These are phyloP conservation scores for human (Homo sapiens) DNA, from an alignment of 2,113 vertebrate species.

Conservation along the genomic window GRCh38 chr15:39814001-39814500, in stretches of 20 bases:
- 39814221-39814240: not conserved
- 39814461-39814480: not conserved
- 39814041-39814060: not conserved
- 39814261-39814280: not conserved
- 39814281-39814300: not conserved
- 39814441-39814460: not conserved
- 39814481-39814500: not conserved
- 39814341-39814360: not conserved
- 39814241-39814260: not conserved
- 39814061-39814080: not conserved
- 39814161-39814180: not conserved
- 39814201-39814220: not conserved
- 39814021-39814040: not conserved
- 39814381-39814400: not conserved
- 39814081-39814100: not conserved
- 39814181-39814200: not conserved
- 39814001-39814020: not conserved
- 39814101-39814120: not conserved
- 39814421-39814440: not conserved
- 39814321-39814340: not conserved
- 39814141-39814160: not conserved
- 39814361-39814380: not conserved
- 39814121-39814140: not conserved
- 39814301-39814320: not conserved
- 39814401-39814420: not conserved